Percentiles rank a stretch among this genome's conserved stretches.
Conservation (phyloP, 2,888 invertebrate species). For the Geotrupes spiniger region DNA sequence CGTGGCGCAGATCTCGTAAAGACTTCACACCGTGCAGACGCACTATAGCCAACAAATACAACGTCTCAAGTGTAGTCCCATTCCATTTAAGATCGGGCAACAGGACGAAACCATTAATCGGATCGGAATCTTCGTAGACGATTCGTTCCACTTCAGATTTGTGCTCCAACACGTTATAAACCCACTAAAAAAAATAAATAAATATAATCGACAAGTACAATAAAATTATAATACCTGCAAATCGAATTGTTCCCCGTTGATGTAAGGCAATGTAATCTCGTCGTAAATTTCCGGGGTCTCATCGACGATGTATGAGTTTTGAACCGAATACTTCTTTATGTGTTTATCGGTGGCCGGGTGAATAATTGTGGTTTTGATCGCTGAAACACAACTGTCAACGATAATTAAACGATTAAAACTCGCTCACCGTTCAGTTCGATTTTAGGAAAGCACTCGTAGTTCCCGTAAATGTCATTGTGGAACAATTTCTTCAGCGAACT, state of each 20-base stretch:
- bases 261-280: conserved; percentile 72
- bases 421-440: conserved; percentile 58
- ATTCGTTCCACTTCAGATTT: conserved; percentile 87
- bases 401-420: not conserved
- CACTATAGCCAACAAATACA: conserved; percentile 83
- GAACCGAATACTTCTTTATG: conserved; percentile 78
- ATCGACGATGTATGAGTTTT: conserved; percentile 70
- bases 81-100: conserved; percentile 97
- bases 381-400: conserved; percentile 53
- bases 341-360: conserved; percentile 94
- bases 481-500: conserved; percentile 63
- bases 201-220: conserved; percentile 24
- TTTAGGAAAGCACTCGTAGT: conserved; percentile 66
- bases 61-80: conserved; percentile 67
- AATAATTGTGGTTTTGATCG: conserved; percentile 83
- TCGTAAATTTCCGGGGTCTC: conserved; percentile 85
- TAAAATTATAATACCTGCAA: no score
- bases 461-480: conserved; percentile 82
- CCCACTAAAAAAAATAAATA: conserved; percentile 72
- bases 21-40: conserved; percentile 74
- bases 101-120: conserved; percentile 80
- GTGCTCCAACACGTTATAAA: conserved; percentile 92
- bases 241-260: conserved; percentile 71
- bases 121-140: conserved; percentile 75
- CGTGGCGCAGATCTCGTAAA: conserved; percentile 74